Evolutionary conservation across 2,797 vertebrate genomes (phyloP).

Genomic region (Pachyuromys duprasi): DNA sequence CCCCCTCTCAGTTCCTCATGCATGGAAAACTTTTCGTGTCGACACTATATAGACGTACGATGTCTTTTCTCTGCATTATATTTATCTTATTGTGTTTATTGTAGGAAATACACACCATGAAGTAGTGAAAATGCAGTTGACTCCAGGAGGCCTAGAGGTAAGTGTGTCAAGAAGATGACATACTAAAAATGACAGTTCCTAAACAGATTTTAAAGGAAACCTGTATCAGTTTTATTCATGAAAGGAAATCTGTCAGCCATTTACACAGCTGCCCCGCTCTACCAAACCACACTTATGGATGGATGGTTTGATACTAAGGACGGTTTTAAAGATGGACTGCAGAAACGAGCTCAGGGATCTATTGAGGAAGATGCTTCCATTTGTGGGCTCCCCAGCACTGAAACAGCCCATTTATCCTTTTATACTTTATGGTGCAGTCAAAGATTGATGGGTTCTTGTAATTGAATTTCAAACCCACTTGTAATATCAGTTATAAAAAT

Average conservation of each 20-base stretch:
- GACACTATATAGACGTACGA: background rate
- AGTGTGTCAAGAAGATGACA: background rate
- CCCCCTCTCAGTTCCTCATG: background rate
- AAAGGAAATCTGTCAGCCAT: background rate
- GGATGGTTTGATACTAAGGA: background rate
- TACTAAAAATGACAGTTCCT: background rate
- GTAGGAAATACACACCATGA: background rate
- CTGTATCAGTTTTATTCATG: background rate
- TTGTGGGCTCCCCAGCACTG: background rate
- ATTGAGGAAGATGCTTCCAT: background rate
- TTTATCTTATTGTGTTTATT: background rate
- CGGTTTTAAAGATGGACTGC: background rate
- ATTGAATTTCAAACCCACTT: background rate
- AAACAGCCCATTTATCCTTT: background rate
- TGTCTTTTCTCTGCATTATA: background rate
- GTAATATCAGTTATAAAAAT: conserved; percentile 30
- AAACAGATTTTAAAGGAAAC: background rate
- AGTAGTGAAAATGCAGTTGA: background rate
- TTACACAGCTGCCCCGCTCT: background rate
- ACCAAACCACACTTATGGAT: background rate
- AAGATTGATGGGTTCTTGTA: background rate
- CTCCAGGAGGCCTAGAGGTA: background rate
- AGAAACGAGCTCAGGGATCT: conserved; percentile 12
- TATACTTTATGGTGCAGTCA: background rate
- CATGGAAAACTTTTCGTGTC: conserved; percentile 1